phyloP scores from a whole-genome alignment of 2,888 invertebrate species.

The Volucella inflata region DNA sequence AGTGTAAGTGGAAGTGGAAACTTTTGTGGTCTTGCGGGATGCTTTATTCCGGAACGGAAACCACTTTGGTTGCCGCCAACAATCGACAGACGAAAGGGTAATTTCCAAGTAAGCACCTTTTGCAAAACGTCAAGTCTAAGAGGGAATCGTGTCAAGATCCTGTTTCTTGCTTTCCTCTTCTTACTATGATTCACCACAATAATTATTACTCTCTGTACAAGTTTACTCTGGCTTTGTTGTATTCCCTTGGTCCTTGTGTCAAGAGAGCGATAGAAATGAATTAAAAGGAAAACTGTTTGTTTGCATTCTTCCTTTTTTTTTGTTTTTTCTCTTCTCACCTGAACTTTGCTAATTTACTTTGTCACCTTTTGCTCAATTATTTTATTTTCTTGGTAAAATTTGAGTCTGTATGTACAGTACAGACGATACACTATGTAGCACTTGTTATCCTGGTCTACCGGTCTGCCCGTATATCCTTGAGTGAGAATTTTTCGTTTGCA shows the following conservation, averaged over 20 bases:
- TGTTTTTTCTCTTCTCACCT: too few relatives aligned
- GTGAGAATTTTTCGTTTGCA: conserved; percentile 43
- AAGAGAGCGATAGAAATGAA: conserved; percentile 4
- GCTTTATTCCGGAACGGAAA: neutral
- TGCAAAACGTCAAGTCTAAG: conserved; percentile 46
- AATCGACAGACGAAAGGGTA: conserved; percentile 2
- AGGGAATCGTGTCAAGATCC: conserved; percentile 70
- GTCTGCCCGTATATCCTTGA: conserved; percentile 54
- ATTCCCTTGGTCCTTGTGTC: conserved; percentile 19
- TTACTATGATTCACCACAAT: conserved; percentile 10
- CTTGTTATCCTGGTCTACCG: conserved; percentile 29
- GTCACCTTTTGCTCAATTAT: conserved; percentile 71
- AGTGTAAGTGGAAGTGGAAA: too few relatives aligned
- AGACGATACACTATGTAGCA: neutral
- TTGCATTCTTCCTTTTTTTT: conserved; percentile 24
- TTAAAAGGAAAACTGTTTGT: conserved; percentile 43
- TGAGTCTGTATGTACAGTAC: conserved; percentile 10
- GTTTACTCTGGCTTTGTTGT: neutral
- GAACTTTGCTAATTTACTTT: conserved; percentile 74
- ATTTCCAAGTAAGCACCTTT: conserved; percentile 36
- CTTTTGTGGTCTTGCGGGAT: neutral
- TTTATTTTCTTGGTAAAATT: conserved; percentile 68
- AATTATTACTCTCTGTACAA: conserved; percentile 15
- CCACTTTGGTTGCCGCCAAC: neutral
- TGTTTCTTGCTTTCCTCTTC: conserved; percentile 62